Evolutionary conservation across 2,113 vertebrate species (phyloP).

Genomic region (Nothocercus nigrocapillus): DNA sequence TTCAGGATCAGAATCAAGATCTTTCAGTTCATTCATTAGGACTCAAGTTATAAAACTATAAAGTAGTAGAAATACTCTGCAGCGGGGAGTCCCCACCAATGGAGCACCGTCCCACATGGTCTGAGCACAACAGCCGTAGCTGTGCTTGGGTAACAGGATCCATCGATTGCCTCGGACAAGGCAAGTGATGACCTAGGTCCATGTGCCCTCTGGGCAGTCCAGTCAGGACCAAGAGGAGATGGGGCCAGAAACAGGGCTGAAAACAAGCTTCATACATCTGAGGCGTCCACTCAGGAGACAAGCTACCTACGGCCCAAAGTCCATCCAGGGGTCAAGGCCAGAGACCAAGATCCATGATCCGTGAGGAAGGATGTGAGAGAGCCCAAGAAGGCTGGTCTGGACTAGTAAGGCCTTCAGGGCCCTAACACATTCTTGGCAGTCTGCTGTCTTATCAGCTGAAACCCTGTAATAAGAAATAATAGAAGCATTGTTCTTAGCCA

Average conservation of each 20-base stretch:
- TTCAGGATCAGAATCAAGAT: neutral
- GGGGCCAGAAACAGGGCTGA: neutral
- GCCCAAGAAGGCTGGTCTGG: neutral
- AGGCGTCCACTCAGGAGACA: neutral
- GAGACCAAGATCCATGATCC: neutral
- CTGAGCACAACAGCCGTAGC: neutral
- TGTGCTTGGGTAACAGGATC: neutral
- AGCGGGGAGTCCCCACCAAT: neutral
- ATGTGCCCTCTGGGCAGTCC: neutral
- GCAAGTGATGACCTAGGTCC: neutral
- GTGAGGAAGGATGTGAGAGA: neutral
- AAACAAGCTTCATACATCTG: neutral
- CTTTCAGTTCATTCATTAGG: neutral
- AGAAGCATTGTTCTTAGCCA: neutral
- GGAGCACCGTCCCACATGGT: neutral
- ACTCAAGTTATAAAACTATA: neutral
- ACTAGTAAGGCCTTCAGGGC: accelerated
- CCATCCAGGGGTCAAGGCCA: neutral
- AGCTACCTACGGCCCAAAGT: neutral
- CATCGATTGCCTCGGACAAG: neutral
- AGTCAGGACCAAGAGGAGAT: neutral
- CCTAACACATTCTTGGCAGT: neutral
- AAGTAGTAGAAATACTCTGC: neutral
- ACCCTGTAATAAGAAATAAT: neutral
- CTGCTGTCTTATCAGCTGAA: neutral